These are phyloP conservation scores for Orbicella faveolata DNA, from an alignment of 64 coral and sea anemone genomes.

Conservation along the genomic window DNA sequence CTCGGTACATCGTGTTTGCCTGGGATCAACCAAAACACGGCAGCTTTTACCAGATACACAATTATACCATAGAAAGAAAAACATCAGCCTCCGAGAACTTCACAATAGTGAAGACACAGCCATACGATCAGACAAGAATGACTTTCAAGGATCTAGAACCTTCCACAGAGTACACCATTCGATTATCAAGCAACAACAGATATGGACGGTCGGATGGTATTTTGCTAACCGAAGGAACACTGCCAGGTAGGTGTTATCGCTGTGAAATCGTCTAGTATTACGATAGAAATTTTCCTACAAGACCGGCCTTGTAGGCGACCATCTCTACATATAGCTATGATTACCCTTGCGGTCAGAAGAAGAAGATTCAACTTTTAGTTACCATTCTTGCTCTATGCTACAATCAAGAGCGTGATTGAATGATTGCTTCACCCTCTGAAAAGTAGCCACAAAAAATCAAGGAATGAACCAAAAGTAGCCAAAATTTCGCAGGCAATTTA, in stretches of 20 bases:
- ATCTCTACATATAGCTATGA: too few species aligned
- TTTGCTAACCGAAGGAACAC: neutral
- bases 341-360: too few species aligned
- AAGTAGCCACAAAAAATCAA: neutral
- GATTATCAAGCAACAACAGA: neutral
- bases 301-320: too few species aligned
- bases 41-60: neutral
- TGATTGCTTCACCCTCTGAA: too few species aligned
- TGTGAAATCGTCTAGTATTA: neutral
- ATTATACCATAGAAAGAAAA: neutral
- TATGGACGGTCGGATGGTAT: conserved; percentile 15
- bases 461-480: too few species aligned
- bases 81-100: neutral
- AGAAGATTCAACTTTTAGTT: too few species aligned
- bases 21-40: neutral
- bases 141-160: conserved; percentile 9
- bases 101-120: neutral
- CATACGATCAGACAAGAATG: neutral
- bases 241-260: neutral
- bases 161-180: conserved; percentile 10
- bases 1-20: neutral
- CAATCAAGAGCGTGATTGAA: too few species aligned
- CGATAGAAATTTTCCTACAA: too few species aligned
- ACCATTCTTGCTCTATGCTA: too few species aligned
- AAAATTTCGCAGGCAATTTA: too few species aligned